A percentile compares a stretch with the other conserved stretches of the same genome.
Evolutionary conservation across 2,113 vertebrate genomes (phyloP).

Genomic region (Heloderma charlesbogerti): DNA sequence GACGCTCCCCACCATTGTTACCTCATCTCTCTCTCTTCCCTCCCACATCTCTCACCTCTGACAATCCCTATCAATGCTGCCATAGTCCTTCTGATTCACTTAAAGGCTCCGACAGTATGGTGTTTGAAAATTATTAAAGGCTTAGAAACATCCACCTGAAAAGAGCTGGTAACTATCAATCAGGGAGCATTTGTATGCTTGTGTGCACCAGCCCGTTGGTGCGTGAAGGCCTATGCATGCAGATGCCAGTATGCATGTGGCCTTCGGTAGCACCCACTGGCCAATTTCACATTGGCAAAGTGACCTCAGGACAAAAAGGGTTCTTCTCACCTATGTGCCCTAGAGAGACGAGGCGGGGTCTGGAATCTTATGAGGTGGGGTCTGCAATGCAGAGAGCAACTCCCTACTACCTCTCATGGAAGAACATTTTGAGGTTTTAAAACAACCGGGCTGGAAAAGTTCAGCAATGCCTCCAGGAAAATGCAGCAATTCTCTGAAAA

Average conservation of each 20-base stretch:
- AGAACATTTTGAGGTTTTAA: too few species aligned
- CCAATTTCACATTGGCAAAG: not conserved
- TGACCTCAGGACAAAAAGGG: not conserved
- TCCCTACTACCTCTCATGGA: too few species aligned
- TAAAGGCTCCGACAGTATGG: not conserved
- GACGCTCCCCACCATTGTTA: not conserved
- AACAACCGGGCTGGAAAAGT: not conserved
- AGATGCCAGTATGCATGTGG: accelerated
- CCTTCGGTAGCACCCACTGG: not conserved
- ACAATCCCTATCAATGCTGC: not conserved
- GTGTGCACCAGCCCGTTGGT: not conserved
- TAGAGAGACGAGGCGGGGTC: not conserved
- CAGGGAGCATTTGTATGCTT: not conserved
- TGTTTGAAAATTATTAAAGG: not conserved
- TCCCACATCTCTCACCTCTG: not conserved
- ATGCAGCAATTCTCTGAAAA: not conserved
- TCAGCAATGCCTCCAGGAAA: not conserved
- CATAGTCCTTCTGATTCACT: not conserved
- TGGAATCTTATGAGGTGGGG: not conserved
- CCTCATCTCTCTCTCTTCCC: too few species aligned
- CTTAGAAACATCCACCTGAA: not conserved
- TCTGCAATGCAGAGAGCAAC: not conserved
- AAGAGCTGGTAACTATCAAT: not conserved
- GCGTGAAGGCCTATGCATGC: not conserved
- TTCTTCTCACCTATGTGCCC: not conserved